Evolutionary conservation across 2,888 invertebrate genomes (phyloP), one percentile per base, ranked within the genome.

Genomic region (Acleris sparsana): DNA sequence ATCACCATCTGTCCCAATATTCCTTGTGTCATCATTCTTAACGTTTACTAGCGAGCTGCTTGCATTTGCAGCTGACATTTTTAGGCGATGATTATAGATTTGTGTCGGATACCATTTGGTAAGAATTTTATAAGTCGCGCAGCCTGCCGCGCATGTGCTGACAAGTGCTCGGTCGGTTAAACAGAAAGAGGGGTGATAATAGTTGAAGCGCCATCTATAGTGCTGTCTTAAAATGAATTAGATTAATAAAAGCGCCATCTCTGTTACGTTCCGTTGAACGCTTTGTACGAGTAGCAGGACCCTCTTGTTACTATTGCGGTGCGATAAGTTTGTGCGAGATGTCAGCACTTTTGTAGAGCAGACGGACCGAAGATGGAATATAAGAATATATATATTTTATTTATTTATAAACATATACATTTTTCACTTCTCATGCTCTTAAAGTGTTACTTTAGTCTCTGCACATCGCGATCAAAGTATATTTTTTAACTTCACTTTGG

Each of bases 121-220:
- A 78, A 79, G 86, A 90, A 86, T 88, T 92, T 92, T 91, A 87
- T 91, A 92, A 86, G 86, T 86, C 89, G 90, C 92, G 92, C 92
- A 92, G 81, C 74, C 82, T 82, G 87, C 84, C 89, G 92, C 92
- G 92, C 92, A 92, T 87, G 78, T 82, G 65, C 69, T 84, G 86
- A 85, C 84, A 80, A 52, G 48, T 72, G 60, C 71, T 67, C 56
- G 25, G 84, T 86, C 79, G 87, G 73, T 87, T 82, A 81, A 85
- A 69, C 79, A 87, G 84, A 20, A 16, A 16, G 9, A 39, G 20
- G 16, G 5, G 11, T 65, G 3, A 11, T 29, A 20, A 43, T 51
- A 60, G n/a, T 46, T 18, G 5, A 2, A 76, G 74, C 77, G 86
- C 76, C 87, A 82, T 84, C 83, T 82, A n/a, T 61, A 43, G 44